Conservation (phyloP, 2,888 invertebrate species). For the Coelinius sp. region DNA sequence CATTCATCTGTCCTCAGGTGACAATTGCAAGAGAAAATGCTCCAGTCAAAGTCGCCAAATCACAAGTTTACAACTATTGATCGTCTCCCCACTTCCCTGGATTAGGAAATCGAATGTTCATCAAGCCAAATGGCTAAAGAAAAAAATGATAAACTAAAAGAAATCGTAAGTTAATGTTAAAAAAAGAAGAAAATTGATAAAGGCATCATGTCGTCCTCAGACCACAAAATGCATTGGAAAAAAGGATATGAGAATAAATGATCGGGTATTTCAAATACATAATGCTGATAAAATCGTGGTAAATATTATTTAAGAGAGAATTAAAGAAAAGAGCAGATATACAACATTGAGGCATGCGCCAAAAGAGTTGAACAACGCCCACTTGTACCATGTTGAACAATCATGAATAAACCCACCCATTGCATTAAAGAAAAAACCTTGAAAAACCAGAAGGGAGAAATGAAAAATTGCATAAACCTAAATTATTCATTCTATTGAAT, state of each 20-base stretch:
- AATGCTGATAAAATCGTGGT: slow-evolving; percentile 14
- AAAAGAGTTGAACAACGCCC: not conserved
- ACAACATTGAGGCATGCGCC: slow-evolving; percentile 1
- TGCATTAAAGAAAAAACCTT: not conserved
- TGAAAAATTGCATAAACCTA: no score
- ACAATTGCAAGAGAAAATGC: slow-evolving; percentile 60
- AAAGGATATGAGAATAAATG: not conserved
- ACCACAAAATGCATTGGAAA: not conserved
- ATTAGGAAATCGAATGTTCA: slow-evolving; percentile 40
- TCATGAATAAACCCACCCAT: not conserved
- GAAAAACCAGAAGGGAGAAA: not conserved
- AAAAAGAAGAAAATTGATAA: not conserved
- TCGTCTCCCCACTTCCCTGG: slow-evolving; percentile 58
- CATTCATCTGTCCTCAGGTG: slow-evolving; percentile 55
- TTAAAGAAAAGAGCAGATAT: not conserved
- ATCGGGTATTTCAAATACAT: slow-evolving; percentile 4
- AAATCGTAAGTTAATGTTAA: not conserved
- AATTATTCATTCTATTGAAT: not conserved
- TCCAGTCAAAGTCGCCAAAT: slow-evolving; percentile 57
- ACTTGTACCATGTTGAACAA: slow-evolving; percentile 1
- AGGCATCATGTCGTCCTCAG: not conserved
- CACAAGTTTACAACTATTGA: slow-evolving; percentile 53
- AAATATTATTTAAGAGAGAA: not conserved
- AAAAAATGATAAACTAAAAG: slow-evolving; percentile 14
- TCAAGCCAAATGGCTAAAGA: slow-evolving; percentile 26